Evolutionary conservation across 2,888 invertebrate species (phyloP).

Genomic region (Erebia epiphron): DNA sequence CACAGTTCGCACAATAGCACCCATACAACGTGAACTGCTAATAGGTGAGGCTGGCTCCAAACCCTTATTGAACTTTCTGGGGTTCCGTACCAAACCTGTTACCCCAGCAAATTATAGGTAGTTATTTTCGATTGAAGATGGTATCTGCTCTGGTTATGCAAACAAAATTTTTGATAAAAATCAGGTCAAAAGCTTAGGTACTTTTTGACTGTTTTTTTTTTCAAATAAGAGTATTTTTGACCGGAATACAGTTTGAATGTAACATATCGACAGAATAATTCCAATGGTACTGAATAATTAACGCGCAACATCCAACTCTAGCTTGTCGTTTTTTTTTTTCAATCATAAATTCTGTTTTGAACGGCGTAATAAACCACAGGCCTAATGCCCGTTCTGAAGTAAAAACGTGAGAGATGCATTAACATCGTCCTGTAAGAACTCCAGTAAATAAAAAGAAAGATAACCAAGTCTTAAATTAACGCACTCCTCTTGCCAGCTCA

Average conservation of each 20-base stretch:
- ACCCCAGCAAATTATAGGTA: not conserved
- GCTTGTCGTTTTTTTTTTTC: constrained; percentile 32
- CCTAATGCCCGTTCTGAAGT: constrained; percentile 42
- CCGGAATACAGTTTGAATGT: not conserved
- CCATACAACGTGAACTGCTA: constrained; percentile 63
- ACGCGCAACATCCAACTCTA: constrained; percentile 9
- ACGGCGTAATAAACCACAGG: constrained; percentile 41
- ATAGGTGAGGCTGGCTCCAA: constrained; percentile 62
- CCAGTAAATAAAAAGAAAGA: constrained; percentile 36
- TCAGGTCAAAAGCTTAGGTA: too few species aligned
- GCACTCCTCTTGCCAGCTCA: constrained; percentile 30
- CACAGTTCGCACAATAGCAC: constrained; percentile 80
- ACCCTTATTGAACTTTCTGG: constrained; percentile 48
- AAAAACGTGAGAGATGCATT: constrained; percentile 45
- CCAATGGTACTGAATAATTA: constrained; percentile 7
- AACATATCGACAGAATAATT: not conserved
- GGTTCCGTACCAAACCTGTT: constrained; percentile 3
- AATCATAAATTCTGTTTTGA: constrained; percentile 45
- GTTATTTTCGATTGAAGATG: too few species aligned
- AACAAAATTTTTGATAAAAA: too few species aligned
- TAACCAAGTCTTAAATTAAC: constrained; percentile 35
- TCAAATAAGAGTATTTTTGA: too few species aligned
- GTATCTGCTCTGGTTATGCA: too few species aligned
- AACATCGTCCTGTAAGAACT: constrained; percentile 41
- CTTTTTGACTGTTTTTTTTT: too few species aligned